phyloP scores from a whole-genome alignment of 2,113 vertebrate species.

The Stigmatopora nigra region DNA sequence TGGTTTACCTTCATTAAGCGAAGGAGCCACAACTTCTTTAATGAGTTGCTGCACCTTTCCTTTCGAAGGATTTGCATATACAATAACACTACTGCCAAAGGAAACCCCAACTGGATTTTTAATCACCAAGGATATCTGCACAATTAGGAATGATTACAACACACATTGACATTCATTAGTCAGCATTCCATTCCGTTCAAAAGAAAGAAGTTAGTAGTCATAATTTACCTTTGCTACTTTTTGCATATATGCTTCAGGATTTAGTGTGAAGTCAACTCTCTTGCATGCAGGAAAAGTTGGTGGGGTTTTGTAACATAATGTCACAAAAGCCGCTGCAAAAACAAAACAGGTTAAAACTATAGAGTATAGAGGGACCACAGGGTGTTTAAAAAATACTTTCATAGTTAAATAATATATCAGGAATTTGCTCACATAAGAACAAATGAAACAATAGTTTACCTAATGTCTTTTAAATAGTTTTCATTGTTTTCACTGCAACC shows the following conservation, averaged over 20 bases:
- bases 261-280: slow-evolving; percentile 52
- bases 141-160: slow-evolving; percentile 17
- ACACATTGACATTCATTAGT: not conserved
- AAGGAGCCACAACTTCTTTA: slow-evolving; percentile 22
- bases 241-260: slow-evolving; percentile 6
- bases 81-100: slow-evolving; percentile 39
- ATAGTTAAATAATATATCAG: no score
- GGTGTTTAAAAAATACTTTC: no score
- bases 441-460: no score
- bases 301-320: slow-evolving; percentile 42
- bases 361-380: no score
- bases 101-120: slow-evolving; percentile 25
- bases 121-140: slow-evolving; percentile 51
- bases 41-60: accelerated
- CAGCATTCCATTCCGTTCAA: no score
- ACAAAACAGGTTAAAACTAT: not conserved
- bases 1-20: slow-evolving; percentile 48
- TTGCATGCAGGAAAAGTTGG: slow-evolving; percentile 36
- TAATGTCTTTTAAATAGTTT: no score
- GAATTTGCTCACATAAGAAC: no score
- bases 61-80: slow-evolving; percentile 6
- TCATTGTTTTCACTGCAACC: not conserved
- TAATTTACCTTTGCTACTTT: slow-evolving; percentile 40
- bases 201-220: not conserved
- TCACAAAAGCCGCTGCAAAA: slow-evolving; percentile 45